Evolutionary conservation across 2,113 vertebrate species (phyloP), one percentile per base, ranked within the genome.

Genomic region (Hippocampus mohnikei): DNA sequence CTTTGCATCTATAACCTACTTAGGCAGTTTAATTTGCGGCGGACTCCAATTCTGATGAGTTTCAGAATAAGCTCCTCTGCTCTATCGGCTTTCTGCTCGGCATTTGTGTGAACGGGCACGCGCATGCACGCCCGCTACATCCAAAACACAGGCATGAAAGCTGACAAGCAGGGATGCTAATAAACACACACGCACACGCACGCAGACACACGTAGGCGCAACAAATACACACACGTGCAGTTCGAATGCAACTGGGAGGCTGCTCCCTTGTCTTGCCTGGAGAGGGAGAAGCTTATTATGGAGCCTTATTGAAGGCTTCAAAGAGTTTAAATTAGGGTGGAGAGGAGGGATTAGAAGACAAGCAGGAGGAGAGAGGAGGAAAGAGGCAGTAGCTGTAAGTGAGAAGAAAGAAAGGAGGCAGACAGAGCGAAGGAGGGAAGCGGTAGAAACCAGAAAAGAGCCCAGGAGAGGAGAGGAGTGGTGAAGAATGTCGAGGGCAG

Each of bases 251-350:
- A 84, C 89, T 85, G 85, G 83, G 88, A 89, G 87, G 83, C 86
- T 84, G 84, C 78, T 85, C 85, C 79, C 84, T 82, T 87, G 85
- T 82, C 82, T 88, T 78, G 84, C 88, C 89, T 88, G 84, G 83
- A 91, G 89, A 91, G 83, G 84, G 83, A 88, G 84, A 89, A 84
- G 88, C 89, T 89, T 91, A 91, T 89, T 89, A 91, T 91, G 89
- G 87, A 88, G 83, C 85, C 83, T 88, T 86, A 91, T 89, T 91
- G 89, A 91, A 91, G 85, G 87, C 88, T 89, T 91, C 89, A 91
- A 91, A 91, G 89, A 91, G 88, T 89, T 89, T 88, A 91, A 91
- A 91, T 91, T 91, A 88, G 89, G 88, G 85, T 91, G 88, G 88
- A 89, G 87, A 89, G 85, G 87, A 88, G 85, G 88, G 89, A 91